Conservation (phyloP, 1,140 invertebrate genomes). For the Eupristina koningsbergeri region DNA sequence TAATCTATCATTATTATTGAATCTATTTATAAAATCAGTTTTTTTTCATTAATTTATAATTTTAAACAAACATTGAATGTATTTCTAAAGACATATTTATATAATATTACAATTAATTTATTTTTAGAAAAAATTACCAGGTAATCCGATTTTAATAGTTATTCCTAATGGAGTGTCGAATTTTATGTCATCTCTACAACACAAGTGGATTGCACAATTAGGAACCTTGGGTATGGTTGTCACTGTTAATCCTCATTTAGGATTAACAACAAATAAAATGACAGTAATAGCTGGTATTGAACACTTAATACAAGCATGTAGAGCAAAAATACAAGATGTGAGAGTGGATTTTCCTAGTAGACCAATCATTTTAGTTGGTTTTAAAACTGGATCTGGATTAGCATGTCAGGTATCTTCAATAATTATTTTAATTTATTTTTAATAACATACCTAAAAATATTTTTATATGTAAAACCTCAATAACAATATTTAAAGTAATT, state of each 20-base stretch:
- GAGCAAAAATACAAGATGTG: constrained; percentile 82
- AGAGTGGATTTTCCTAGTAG: constrained; percentile 79
- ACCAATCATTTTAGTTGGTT: constrained; percentile 85
- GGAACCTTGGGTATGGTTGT: constrained; percentile 81
- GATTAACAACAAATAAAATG: constrained; percentile 69
- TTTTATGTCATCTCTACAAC: constrained; percentile 75
- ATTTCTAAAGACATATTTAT: no score
- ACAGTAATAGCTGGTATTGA: constrained; percentile 78
- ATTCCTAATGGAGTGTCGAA: constrained; percentile 75
- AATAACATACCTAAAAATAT: no score
- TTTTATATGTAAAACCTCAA: no score
- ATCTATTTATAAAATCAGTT: no score
- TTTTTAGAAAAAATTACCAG: constrained; percentile 80
- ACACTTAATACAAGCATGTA: constrained; percentile 80
- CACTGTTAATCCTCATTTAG: constrained; percentile 76
- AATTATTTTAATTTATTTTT: constrained; percentile 1
- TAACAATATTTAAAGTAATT: no score
- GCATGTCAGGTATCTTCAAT: constrained; percentile 76
- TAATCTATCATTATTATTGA: no score
- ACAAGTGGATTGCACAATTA: constrained; percentile 82
- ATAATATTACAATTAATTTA: constrained; percentile 18
- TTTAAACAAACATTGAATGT: no score
- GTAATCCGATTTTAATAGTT: constrained; percentile 82
- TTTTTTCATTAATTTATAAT: no score
- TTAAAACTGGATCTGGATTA: constrained; percentile 82